phyloP scores from a whole-genome alignment of 2,888 invertebrate species.

The Dynastes grantii region DNA sequence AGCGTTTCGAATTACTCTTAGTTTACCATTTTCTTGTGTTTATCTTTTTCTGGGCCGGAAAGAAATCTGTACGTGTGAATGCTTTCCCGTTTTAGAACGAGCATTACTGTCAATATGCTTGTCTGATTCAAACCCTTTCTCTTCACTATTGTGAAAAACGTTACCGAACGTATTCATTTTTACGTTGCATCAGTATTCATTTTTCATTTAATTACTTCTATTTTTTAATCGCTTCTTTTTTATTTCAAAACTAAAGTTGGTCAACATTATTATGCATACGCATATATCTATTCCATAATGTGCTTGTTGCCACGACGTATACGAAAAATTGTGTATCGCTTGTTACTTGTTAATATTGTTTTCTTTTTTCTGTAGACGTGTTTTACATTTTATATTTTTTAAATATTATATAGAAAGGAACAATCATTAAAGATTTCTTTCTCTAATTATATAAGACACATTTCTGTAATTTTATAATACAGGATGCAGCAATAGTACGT shows the following conservation, averaged over 20 bases:
- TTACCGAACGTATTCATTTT: slow-evolving; percentile 6
- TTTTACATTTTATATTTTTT: too few relatives aligned
- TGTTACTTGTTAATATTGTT: too few relatives aligned
- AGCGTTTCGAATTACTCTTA: slow-evolving; percentile 44
- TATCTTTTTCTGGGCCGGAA: slow-evolving; percentile 47
- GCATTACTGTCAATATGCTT: slow-evolving; percentile 1
- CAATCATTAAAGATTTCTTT: too few relatives aligned
- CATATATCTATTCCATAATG: not conserved
- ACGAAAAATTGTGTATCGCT: too few relatives aligned
- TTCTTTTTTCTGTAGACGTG: too few relatives aligned
- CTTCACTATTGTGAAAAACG: slow-evolving; percentile 23
- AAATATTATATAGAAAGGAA: too few relatives aligned
- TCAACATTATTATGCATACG: not conserved
- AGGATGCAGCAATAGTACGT: too few relatives aligned
- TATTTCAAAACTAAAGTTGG: not conserved
- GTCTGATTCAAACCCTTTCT: slow-evolving; percentile 19
- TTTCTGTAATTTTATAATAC: too few relatives aligned
- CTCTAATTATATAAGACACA: too few relatives aligned
- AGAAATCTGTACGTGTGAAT: slow-evolving; percentile 36
- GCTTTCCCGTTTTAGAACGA: slow-evolving; percentile 28
- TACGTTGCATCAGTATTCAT: not conserved
- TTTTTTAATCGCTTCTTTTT: not conserved
- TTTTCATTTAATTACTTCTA: not conserved
- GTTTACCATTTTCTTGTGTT: slow-evolving; percentile 33
- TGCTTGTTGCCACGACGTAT: too few relatives aligned